phyloP scores from a whole-genome alignment of 2,113 vertebrate genomes.

The Colius striatus region DNA sequence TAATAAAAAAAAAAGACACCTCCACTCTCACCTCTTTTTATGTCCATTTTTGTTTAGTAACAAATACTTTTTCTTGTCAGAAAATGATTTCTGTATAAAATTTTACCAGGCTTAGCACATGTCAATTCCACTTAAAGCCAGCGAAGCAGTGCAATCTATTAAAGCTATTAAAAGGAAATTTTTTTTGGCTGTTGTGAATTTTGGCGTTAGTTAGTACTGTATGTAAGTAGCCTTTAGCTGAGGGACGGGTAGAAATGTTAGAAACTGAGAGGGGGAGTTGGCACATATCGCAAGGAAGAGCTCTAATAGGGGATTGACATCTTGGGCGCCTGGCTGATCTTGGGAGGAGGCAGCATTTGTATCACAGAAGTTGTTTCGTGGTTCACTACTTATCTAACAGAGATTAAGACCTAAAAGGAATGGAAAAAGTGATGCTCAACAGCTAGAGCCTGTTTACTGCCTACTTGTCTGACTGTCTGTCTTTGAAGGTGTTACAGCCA shows the following conservation, averaged over 20 bases:
- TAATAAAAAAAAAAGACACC: neutral
- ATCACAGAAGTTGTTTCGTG: neutral
- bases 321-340: neutral
- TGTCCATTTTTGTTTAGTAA: neutral
- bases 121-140: neutral
- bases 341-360: neutral
- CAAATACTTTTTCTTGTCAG: neutral
- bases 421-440: neutral
- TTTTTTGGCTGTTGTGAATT: slow-evolving; percentile 12
- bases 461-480: neutral
- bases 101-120: neutral
- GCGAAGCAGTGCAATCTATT: neutral
- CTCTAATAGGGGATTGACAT: neutral
- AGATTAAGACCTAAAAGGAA: neutral
- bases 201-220: neutral
- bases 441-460: neutral
- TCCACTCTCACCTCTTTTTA: fast-evolving
- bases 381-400: neutral
- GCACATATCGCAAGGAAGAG: neutral
- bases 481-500: neutral
- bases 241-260: neutral
- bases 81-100: neutral
- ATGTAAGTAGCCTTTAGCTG: neutral
- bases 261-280: neutral
- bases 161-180: slow-evolving; percentile 2